Conservation (phyloP, 1,140 invertebrate genomes). For the Latrodectus geometricus region DNA sequence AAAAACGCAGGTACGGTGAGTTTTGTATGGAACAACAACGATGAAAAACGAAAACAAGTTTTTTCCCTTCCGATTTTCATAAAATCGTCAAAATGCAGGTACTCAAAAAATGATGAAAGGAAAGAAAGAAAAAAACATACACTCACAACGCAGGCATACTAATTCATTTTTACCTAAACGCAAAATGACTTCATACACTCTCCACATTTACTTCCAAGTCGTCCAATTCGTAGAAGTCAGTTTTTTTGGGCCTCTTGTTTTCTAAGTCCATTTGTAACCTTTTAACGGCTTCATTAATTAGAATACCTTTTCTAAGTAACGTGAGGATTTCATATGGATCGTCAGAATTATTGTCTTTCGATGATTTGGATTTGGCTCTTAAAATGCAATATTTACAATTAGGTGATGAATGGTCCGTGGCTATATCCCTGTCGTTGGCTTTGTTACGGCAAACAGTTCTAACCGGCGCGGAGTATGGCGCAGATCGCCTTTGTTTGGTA, state of each 20-base stretch:
- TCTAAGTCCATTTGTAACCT: constrained; percentile 74
- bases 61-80: neutral
- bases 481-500: constrained; percentile 72
- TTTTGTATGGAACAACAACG: constrained; percentile 8
- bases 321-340: constrained; percentile 77
- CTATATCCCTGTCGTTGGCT: constrained; percentile 54
- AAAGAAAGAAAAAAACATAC: constrained; percentile 8
- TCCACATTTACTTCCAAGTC: constrained; percentile 26
- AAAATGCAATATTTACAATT: constrained; percentile 45
- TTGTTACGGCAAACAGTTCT: constrained; percentile 66
- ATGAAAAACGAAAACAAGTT: neutral
- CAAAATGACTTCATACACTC: constrained; percentile 35
- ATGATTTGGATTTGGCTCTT: constrained; percentile 46
- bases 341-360: constrained; percentile 68
- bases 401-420: constrained; percentile 62
- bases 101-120: constrained; percentile 32
- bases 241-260: constrained; percentile 63
- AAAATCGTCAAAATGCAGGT: constrained; percentile 34
- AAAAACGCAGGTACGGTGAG: constrained; percentile 28
- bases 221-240: constrained; percentile 38
- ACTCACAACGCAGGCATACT: constrained; percentile 1
- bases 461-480: constrained; percentile 75
- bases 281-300: constrained; percentile 80
- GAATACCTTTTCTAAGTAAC: constrained; percentile 75
- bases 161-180: neutral